phyloP scores from a whole-genome alignment of 2,797 vertebrate species.

The Eurystomus glaucurus region DNA sequence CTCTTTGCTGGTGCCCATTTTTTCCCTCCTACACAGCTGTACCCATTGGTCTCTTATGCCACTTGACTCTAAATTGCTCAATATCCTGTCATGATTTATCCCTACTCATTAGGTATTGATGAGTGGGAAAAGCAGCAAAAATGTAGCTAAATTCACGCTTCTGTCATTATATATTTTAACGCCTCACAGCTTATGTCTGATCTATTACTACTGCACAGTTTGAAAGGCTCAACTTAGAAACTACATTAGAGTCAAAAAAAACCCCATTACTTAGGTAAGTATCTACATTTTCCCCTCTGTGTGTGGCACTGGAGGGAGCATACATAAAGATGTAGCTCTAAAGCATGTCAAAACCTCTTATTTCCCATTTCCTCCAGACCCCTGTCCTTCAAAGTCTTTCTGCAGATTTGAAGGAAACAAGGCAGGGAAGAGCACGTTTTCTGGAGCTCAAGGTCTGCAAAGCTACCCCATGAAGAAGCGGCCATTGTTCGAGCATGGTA shows the following conservation, averaged over 20 bases:
- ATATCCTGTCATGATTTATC: not conserved
- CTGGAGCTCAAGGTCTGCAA: accelerated
- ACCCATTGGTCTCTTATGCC: not conserved
- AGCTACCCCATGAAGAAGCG: not conserved
- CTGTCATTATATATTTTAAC: not conserved
- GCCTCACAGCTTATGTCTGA: not conserved
- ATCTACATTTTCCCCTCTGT: not conserved
- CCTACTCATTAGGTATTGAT: not conserved
- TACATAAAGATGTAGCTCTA: not conserved
- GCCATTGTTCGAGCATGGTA: not conserved
- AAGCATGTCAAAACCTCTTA: not conserved
- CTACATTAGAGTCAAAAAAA: not conserved
- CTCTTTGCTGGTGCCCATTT: not conserved
- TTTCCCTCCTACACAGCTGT: not conserved
- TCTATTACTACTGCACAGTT: not conserved
- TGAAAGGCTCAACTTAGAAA: not conserved
- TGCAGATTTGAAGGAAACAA: not conserved
- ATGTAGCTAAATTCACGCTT: not conserved
- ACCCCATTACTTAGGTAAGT: not conserved
- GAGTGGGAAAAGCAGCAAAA: not conserved
- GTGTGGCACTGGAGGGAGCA: not conserved
- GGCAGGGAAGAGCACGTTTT: not conserved
- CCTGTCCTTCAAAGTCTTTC: not conserved
- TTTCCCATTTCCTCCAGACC: not conserved
- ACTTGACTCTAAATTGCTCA: not conserved